Conservation (phyloP, 1,140 invertebrate genomes). For the Eulimnadia texana region DNA sequence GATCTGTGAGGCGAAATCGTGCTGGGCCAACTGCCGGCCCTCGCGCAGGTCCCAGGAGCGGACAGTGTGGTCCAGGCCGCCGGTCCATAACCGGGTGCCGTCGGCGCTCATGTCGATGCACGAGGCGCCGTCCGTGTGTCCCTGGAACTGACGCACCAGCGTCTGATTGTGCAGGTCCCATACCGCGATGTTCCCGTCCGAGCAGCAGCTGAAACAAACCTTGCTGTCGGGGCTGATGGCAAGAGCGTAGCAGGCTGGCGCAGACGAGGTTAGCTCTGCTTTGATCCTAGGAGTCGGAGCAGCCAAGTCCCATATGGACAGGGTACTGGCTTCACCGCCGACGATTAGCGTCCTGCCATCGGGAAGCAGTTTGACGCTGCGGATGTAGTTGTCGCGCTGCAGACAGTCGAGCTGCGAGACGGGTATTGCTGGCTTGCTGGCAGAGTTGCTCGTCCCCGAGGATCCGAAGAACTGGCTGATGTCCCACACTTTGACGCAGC, state of each 20-base stretch:
- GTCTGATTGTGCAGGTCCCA: constrained; percentile 90
- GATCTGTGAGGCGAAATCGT: constrained; percentile 89
- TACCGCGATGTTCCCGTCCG: constrained; percentile 87
- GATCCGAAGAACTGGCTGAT: constrained; percentile 32
- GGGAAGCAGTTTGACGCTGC: constrained; percentile 90
- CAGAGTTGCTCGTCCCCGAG: constrained; percentile 5
- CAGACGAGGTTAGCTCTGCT: constrained; percentile 87
- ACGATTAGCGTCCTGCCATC: constrained; percentile 91
- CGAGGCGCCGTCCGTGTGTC: constrained; percentile 91
- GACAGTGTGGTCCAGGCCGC: constrained; percentile 91
- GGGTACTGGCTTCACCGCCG: constrained; percentile 87
- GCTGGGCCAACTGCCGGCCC: constrained; percentile 82
- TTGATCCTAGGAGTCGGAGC: constrained; percentile 74
- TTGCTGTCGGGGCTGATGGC: constrained; percentile 93
- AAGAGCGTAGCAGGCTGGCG: constrained; percentile 95
- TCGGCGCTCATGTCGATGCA: constrained; percentile 97
- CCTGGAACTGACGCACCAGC: constrained; percentile 88
- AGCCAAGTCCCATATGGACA: constrained; percentile 92
- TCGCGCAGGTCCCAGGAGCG: constrained; percentile 91
- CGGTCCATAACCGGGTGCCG: constrained; percentile 89
- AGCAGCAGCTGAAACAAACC: constrained; percentile 88
- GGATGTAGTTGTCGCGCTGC: constrained; percentile 92
- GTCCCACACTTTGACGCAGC: constrained; percentile 92
- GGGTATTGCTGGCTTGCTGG: constrained; percentile 30
- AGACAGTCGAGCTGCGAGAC: constrained; percentile 86